Evolutionary conservation across 2,113 vertebrate genomes (phyloP).

Genomic region (Entosphenus tridentatus): DNA sequence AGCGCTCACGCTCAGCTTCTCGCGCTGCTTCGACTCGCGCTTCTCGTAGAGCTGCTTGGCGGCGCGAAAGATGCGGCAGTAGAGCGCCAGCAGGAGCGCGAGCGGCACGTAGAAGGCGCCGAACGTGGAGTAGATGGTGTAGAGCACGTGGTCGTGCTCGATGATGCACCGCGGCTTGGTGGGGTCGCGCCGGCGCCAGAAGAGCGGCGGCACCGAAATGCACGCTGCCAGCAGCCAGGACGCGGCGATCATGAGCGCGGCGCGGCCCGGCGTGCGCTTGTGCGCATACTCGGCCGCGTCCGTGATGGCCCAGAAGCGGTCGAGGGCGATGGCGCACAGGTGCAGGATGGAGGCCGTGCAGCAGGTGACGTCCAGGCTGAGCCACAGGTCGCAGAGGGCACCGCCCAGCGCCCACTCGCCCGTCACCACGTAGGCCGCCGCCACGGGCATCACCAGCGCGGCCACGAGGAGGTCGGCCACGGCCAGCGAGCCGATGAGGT

Average conservation of each 20-base stretch:
- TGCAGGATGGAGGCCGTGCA: slow-evolving; percentile 5
- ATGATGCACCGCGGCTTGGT: neutral
- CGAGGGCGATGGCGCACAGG: slow-evolving; percentile 4
- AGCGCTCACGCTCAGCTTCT: too few species aligned
- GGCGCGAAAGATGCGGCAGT: neutral
- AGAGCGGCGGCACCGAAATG: neutral
- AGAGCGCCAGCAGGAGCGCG: slow-evolving; percentile 3
- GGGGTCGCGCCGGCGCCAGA: neutral
- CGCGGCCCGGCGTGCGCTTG: slow-evolving; percentile 1
- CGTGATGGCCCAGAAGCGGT: slow-evolving; percentile 5
- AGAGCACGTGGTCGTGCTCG: neutral
- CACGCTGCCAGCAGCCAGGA: neutral
- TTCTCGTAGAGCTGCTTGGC: neutral
- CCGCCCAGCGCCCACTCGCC: neutral
- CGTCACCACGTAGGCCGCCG: neutral
- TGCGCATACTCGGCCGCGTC: neutral
- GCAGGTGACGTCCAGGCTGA: neutral
- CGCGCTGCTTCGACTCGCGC: neutral
- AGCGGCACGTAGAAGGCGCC: slow-evolving; percentile 2
- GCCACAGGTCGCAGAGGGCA: neutral
- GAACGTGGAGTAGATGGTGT: neutral
- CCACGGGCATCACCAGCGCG: neutral
- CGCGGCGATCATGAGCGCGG: neutral
- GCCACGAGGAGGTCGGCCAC: slow-evolving; percentile 1
- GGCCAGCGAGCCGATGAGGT: slow-evolving; percentile 1